These are phyloP conservation scores for Dinoponera quadriceps DNA, from an alignment of 1,140 invertebrate species.

Conservation along the genomic window DNA sequence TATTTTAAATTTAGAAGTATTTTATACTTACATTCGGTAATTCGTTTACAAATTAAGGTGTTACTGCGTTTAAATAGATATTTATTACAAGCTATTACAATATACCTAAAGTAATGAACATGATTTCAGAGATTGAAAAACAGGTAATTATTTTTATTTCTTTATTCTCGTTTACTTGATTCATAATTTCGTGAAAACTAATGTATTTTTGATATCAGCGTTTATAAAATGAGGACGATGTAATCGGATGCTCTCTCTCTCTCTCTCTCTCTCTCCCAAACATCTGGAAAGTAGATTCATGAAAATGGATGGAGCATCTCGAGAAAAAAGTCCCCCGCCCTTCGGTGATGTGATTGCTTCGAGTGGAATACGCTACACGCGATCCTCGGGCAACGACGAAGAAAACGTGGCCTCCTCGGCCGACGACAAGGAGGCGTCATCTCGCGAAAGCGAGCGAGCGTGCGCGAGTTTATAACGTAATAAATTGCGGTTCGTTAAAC, in stretches of 20 bases:
- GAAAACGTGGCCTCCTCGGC: constrained; percentile 42
- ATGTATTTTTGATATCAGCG: neutral
- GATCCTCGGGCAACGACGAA: constrained; percentile 37
- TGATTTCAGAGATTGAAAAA: too few relatives aligned
- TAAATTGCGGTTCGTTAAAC: constrained; percentile 76
- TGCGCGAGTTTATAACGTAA: constrained; percentile 72
- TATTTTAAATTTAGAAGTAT: too few relatives aligned
- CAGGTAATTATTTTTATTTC: too few relatives aligned
- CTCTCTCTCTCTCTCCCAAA: neutral
- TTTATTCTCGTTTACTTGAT: too few relatives aligned
- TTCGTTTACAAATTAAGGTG: too few relatives aligned
- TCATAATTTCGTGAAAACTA: neutral
- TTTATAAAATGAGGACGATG: neutral
- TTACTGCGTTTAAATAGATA: too few relatives aligned
- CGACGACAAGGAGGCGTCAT: constrained; percentile 22
- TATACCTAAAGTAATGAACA: too few relatives aligned
- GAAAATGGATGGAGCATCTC: neutral
- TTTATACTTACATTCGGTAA: too few relatives aligned
- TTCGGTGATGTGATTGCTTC: neutral
- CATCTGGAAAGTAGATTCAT: neutral
- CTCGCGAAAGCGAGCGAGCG: constrained; percentile 34
- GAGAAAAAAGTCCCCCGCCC: neutral
- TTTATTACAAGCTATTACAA: too few relatives aligned
- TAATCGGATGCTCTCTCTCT: neutral
- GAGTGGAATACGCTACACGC: constrained; percentile 15